Evolutionary conservation across 2,797 vertebrate genomes (phyloP), one percentile per base, ranked within the genome.

Genomic region (Gallinago solitaria): DNA sequence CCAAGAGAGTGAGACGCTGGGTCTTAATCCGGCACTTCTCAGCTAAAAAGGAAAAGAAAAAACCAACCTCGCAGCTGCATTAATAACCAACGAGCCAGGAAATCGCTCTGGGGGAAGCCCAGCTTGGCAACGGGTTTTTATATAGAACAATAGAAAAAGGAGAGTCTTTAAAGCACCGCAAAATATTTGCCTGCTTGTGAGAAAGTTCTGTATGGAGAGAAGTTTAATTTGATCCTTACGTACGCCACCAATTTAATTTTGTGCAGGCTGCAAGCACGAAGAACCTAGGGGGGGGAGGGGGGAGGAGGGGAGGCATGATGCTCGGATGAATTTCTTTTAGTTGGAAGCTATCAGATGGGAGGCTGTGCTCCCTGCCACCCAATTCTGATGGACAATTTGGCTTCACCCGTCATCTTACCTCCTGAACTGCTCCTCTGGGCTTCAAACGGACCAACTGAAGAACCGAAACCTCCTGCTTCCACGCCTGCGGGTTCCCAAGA

Each of bases 361-460:
- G 19, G 21, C 16, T 17, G 12, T 1, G 32, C 56, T 77, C 51
- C 37, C 56, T 87, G 39, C 54, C 32, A 39, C 15, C 6, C 23
- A 3, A 7, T 24, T 33, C 5, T 4, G 30, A 53, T 2, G 35
- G 13, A 12, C 9, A 11, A 27, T 35, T 59, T 33, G 80, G 47
- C 71, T 84, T 89, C 59, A 48, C 9, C 7, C 39, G 6, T 57
- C 47, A 27, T 16, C 89, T 83, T 91, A 95, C 93, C 95, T 92
- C 80, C 73, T 0, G 2, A 53, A 45, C 30, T 45, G 37, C 54
- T 78, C 45, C 45, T 73, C 41, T 23, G 13, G 82, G 35, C 67
- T 80, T 70, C 74, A 61, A 83, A 2, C 0, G 1, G 43, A 48
- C 3, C 0, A 2, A 45, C 4, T 4, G 24, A 43, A 64, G 28